These are phyloP conservation scores for Omphaloscelis lunosa DNA, from an alignment of 2,888 invertebrate genomes.

Conservation along the genomic window DNA sequence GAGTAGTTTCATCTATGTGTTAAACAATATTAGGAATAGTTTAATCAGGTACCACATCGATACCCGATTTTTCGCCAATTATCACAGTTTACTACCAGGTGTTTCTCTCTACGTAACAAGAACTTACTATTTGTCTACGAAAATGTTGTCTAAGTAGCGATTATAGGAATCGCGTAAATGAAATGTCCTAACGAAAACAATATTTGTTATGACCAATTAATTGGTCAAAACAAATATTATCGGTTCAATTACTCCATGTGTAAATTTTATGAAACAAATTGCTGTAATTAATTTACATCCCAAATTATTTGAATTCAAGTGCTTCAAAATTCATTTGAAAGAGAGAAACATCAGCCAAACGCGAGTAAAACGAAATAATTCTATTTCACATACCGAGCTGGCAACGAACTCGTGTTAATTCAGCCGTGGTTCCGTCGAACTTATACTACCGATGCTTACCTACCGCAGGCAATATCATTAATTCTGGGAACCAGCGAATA, in stretches of 20 bases:
- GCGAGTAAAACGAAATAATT: slow-evolving; percentile 57
- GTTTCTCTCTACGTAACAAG: not conserved
- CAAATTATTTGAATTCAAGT: not conserved
- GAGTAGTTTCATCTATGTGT: slow-evolving; percentile 25
- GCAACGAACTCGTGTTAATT: slow-evolving; percentile 63
- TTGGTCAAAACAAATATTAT: not conserved
- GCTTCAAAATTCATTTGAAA: slow-evolving; percentile 4
- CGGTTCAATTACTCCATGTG: not conserved
- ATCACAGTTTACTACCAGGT: no score
- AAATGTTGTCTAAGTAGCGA: not conserved
- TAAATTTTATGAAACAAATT: not conserved
- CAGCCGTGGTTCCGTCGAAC: slow-evolving; percentile 64
- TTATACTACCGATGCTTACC: slow-evolving; percentile 58
- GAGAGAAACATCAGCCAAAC: slow-evolving; percentile 27
- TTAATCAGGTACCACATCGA: not conserved
- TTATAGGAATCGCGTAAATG: not conserved
- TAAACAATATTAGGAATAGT: slow-evolving; percentile 2
- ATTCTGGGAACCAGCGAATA: slow-evolving; percentile 56
- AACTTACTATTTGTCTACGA: not conserved
- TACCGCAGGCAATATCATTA: slow-evolving; percentile 52
- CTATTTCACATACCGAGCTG: slow-evolving; percentile 58
- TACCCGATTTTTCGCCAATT: not conserved
- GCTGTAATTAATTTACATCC: not conserved
- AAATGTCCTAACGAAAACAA: not conserved
- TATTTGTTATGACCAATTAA: not conserved